phyloP scores from a whole-genome alignment of 2,113 vertebrate species.

The Mirounga angustirostris region DNA sequence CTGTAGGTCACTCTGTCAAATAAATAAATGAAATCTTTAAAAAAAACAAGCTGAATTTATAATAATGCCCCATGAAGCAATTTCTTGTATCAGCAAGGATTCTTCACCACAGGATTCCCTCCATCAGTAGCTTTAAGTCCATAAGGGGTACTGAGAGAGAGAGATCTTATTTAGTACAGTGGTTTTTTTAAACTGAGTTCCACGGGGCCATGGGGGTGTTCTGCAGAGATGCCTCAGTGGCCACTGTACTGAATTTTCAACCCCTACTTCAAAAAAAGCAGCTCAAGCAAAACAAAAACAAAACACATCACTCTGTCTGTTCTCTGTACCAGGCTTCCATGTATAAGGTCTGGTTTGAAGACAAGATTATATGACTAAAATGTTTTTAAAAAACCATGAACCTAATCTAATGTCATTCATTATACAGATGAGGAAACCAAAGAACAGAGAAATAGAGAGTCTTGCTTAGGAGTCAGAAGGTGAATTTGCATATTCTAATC shows the following conservation, averaged over 20 bases:
- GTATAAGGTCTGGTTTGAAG: neutral
- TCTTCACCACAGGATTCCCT: neutral
- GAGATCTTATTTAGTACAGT: neutral
- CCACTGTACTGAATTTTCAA: neutral
- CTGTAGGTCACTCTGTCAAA: too few species aligned
- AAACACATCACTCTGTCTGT: neutral
- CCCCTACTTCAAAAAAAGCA: neutral
- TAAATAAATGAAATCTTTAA: too few species aligned
- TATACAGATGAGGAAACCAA: neutral
- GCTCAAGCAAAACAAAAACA: neutral
- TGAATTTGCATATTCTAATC: neutral
- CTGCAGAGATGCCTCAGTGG: neutral
- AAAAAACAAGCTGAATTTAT: neutral
- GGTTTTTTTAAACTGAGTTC: neutral
- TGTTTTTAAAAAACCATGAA: neutral
- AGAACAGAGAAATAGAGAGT: neutral
- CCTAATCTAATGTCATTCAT: neutral
- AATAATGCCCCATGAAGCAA: neutral
- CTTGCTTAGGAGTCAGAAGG: neutral
- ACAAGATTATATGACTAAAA: neutral
- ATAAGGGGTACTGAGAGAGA: neutral
- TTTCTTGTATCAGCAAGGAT: neutral
- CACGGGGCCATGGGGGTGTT: neutral
- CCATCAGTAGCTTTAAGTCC: neutral
- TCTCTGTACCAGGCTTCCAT: neutral